Conservation (phyloP, 2,888 invertebrate species). For the Drosophila prostipennis region DNA sequence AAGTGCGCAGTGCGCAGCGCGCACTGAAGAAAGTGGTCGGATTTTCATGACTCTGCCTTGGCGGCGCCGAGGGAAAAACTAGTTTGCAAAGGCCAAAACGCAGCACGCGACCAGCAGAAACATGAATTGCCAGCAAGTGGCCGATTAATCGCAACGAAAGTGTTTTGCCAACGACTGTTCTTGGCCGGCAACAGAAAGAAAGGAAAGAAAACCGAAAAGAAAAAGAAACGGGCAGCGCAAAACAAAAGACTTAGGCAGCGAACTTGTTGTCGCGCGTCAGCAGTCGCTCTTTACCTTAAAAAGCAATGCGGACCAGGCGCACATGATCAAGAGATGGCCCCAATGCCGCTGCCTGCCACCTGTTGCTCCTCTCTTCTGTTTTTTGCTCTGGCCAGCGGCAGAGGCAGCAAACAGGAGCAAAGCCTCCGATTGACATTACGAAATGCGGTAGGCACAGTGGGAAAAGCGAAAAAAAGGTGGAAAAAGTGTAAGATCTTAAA, state of each 20-base stretch:
- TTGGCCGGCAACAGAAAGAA: slow-evolving; percentile 41
- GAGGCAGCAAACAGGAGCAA: slow-evolving; percentile 45
- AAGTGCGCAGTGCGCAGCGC: slow-evolving; percentile 53
- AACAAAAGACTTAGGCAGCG: slow-evolving; percentile 74
- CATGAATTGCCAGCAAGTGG: slow-evolving; percentile 38
- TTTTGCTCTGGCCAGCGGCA: background rate
- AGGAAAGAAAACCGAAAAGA: slow-evolving; percentile 6
- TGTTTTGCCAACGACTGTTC: slow-evolving; percentile 59
- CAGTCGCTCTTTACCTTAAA: slow-evolving; percentile 71
- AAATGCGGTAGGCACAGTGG: slow-evolving; percentile 39
- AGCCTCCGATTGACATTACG: slow-evolving; percentile 39
- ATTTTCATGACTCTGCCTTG: slow-evolving; percentile 42
- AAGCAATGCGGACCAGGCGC: slow-evolving; percentile 73
- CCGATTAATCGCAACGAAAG: slow-evolving; percentile 64
- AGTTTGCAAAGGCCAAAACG: slow-evolving; percentile 46
- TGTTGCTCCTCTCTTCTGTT: slow-evolving; percentile 9
- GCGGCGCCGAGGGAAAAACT: slow-evolving; percentile 44
- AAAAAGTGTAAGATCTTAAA: no score
- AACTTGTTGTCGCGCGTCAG: slow-evolving; percentile 59
- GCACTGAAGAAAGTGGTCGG: slow-evolving; percentile 74
- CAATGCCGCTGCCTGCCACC: slow-evolving; percentile 38
- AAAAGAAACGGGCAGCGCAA: slow-evolving; percentile 15
- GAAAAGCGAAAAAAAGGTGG: no score
- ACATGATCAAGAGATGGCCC: slow-evolving; percentile 47
- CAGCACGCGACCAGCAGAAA: slow-evolving; percentile 66